These are phyloP conservation scores for Lasiurus borealis DNA, from an alignment of 2,113 vertebrate genomes.

Conservation along the genomic window DNA sequence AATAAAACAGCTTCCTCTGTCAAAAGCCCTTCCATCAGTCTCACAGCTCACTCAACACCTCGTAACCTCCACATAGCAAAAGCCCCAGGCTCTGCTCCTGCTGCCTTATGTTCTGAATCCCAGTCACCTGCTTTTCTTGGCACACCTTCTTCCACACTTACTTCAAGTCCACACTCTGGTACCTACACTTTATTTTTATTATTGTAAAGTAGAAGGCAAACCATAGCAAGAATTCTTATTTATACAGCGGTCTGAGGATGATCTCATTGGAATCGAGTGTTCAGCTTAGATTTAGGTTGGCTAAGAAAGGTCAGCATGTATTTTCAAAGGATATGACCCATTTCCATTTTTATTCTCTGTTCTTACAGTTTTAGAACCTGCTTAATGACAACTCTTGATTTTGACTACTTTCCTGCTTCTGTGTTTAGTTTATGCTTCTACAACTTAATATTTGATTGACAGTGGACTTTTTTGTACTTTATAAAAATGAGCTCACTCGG, in stretches of 20 bases:
- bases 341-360: slow-evolving; percentile 12
- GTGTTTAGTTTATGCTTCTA: slow-evolving; percentile 53
- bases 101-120: slow-evolving; percentile 89
- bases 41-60: slow-evolving; percentile 92
- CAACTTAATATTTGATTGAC: slow-evolving; percentile 35
- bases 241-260: slow-evolving; percentile 56
- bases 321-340: slow-evolving; percentile 65
- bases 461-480: slow-evolving; percentile 55
- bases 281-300: slow-evolving; percentile 53
- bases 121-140: slow-evolving; percentile 87
- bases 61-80: slow-evolving; percentile 92
- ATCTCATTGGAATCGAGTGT: slow-evolving; percentile 49
- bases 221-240: slow-evolving; percentile 40
- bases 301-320: slow-evolving; percentile 46
- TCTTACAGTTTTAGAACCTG: slow-evolving; percentile 58
- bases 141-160: slow-evolving; percentile 86
- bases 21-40: slow-evolving; percentile 88
- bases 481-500: slow-evolving; percentile 49
- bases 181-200: slow-evolving; percentile 83
- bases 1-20: slow-evolving; percentile 89
- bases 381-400: slow-evolving; percentile 58
- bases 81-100: slow-evolving; percentile 86
- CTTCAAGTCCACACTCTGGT: slow-evolving; percentile 90
- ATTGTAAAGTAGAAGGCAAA: slow-evolving; percentile 51
- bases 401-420: slow-evolving; percentile 35